Base-by-base conservation (phyloP, 1,140 invertebrate genomes). In the Hirudo medicinalis region DNA sequence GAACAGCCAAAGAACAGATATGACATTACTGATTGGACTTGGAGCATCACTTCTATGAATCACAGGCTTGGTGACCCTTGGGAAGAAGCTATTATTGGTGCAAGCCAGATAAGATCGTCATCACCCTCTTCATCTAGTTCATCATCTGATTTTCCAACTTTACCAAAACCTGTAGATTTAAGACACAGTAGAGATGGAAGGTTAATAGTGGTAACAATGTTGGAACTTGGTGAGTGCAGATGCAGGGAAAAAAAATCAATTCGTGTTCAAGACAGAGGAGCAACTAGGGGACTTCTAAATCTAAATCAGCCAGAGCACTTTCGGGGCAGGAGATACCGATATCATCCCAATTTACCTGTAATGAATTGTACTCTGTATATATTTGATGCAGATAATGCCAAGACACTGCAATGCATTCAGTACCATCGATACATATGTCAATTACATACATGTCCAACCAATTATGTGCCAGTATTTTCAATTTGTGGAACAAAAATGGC, bases 401-500 rank as follows among this genome's bases (percentile, higher is more conserved):
- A 78, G 43, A 80, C 79, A 0, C 73, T 82, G 22, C 79, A 81
- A 72, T 81, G 80, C 73, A 78, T 82, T 27, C 79, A 80, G 74
- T 82, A 80, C 74, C 78, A 78, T 54, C 75, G 80, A 17, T 81
- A 78, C 71, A 78, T 78, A 0, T 82, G 80, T 67, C 76, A 77
- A 0, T 75, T 76, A 22, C 80, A 82, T 72, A 77, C 77, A 19
- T 82, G 80, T 71, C 79, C 79, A 13, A 73, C 79, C 55, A 81
- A 81, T 74, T 82, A 79, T 75, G 77, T 79, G 74, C 80, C 80
- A 2, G 73, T 80, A 27, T 78, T 82, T 70, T 82, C 80, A 15
- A 75, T 77, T 20, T 81, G 80, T 74, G 79, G 80, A 29, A 80
- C 76, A 60, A 76, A 79, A 13, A 81, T 82, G 80, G 80, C 80